Conservation (phyloP, 2,888 invertebrate genomes). For the Seladonia tumulorum region DNA sequence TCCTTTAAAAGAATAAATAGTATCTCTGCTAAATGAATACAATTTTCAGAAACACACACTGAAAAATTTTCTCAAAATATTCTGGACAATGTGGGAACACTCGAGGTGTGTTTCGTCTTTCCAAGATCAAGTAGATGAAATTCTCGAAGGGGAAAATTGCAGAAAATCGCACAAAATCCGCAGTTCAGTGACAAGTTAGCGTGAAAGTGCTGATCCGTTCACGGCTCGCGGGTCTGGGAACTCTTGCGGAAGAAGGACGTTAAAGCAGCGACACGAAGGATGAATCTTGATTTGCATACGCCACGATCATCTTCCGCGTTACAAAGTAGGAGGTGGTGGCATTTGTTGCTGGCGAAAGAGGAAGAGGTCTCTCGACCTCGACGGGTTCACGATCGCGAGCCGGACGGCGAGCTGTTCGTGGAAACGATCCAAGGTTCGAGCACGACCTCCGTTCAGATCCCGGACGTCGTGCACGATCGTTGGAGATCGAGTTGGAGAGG, state of each 20-base stretch:
- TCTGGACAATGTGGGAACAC: background rate
- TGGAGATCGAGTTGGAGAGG: background rate
- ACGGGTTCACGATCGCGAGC: slow-evolving; percentile 55
- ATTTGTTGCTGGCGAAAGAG: slow-evolving; percentile 25
- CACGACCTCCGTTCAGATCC: slow-evolving; percentile 43
- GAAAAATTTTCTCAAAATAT: no score
- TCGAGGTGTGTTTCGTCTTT: background rate
- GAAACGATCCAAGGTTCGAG: slow-evolving; percentile 51
- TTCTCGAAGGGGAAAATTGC: background rate
- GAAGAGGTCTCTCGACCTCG: slow-evolving; percentile 41
- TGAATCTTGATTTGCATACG: slow-evolving; percentile 3
- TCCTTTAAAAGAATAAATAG: no score
- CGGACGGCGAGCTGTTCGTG: slow-evolving; percentile 25
- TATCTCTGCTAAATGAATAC: background rate
- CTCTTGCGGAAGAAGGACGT: slow-evolving; percentile 1
- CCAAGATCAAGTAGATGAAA: background rate
- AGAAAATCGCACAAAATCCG: background rate
- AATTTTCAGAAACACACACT: no score
- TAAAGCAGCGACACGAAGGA: slow-evolving; percentile 19
- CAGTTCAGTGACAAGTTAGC: slow-evolving; percentile 1
- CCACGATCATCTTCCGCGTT: slow-evolving; percentile 29
- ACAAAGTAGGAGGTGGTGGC: background rate
- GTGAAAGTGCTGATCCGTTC: slow-evolving; percentile 9
- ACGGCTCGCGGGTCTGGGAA: slow-evolving; percentile 10
- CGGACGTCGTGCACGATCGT: slow-evolving; percentile 2